phyloP scores from a whole-genome alignment of 2,888 invertebrate species.

The Saturnia japonica region DNA sequence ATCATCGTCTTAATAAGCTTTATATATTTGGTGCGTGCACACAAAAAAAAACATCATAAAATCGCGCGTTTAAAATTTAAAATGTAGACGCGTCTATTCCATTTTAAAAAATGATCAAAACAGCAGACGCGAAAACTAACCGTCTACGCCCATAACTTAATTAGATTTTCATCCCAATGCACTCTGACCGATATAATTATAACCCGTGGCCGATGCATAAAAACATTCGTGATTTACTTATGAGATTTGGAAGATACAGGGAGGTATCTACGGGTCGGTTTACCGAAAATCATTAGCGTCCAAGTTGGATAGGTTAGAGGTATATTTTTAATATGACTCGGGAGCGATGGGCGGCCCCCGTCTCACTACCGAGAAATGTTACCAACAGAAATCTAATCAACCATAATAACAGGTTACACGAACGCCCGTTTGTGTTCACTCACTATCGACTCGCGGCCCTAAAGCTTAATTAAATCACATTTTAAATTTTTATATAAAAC shows the following conservation, averaged over 20 bases:
- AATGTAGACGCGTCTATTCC: not conserved
- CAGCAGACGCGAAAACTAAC: slow-evolving; percentile 64
- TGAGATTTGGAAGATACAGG: slow-evolving; percentile 70
- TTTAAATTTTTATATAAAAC: slow-evolving; percentile 65
- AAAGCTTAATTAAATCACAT: slow-evolving; percentile 81
- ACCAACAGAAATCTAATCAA: slow-evolving; percentile 82
- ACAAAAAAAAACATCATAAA: slow-evolving; percentile 37
- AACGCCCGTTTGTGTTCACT: slow-evolving; percentile 75
- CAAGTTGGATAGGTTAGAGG: slow-evolving; percentile 71
- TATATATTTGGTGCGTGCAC: slow-evolving; percentile 53
- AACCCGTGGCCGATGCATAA: slow-evolving; percentile 75
- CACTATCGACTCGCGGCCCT: slow-evolving; percentile 65
- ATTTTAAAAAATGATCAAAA: slow-evolving; percentile 40
- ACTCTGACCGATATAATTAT: slow-evolving; percentile 82
- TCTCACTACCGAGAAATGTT: slow-evolving; percentile 80
- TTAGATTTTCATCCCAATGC: slow-evolving; percentile 79
- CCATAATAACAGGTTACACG: slow-evolving; percentile 80
- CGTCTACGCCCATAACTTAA: slow-evolving; percentile 73
- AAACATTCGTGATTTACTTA: slow-evolving; percentile 77
- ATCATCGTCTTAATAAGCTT: slow-evolving; percentile 70
- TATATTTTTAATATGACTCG: slow-evolving; percentile 78
- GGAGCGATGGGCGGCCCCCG: slow-evolving; percentile 79
- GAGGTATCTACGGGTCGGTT: slow-evolving; percentile 76
- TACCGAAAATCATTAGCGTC: slow-evolving; percentile 81
- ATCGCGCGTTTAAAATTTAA: slow-evolving; percentile 26